phyloP scores from a whole-genome alignment of 2,888 invertebrate species.

The Campoplex nolae region DNA sequence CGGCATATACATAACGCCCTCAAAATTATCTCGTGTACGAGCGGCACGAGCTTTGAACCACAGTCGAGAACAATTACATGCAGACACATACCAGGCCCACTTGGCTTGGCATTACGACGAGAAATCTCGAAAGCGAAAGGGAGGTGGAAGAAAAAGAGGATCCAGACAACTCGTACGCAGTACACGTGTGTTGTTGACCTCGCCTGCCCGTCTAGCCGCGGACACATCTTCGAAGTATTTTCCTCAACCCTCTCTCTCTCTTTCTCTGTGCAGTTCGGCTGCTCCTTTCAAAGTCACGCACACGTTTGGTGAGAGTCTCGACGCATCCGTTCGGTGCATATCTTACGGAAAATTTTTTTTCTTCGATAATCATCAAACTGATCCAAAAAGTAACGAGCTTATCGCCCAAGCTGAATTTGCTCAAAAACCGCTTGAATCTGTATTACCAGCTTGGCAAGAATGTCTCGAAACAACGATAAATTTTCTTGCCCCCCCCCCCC shows the following conservation, averaged over 20 bases:
- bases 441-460: no score
- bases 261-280: background rate
- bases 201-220: conserved; percentile 63
- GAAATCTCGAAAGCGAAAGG: conserved; percentile 61
- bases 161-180: conserved; percentile 51
- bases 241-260: conserved; percentile 9
- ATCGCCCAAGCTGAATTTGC: background rate
- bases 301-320: conserved; percentile 13
- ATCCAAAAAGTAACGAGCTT: background rate
- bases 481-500: background rate
- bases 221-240: conserved; percentile 47
- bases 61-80: conserved; percentile 16
- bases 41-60: conserved; percentile 62
- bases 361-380: background rate
- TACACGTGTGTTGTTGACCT: conserved; percentile 64
- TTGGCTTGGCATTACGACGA: conserved; percentile 22
- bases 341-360: conserved; percentile 26
- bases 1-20: conserved; percentile 38
- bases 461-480: background rate
- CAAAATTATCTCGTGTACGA: conserved; percentile 58
- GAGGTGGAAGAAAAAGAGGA: conserved; percentile 57
- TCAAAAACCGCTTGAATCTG: background rate
- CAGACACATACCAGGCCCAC: background rate
- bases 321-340: background rate
- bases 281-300: conserved; percentile 15